Evolutionary conservation across 2,888 invertebrate species (phyloP).

Genomic region (Chironomus tentans): DNA sequence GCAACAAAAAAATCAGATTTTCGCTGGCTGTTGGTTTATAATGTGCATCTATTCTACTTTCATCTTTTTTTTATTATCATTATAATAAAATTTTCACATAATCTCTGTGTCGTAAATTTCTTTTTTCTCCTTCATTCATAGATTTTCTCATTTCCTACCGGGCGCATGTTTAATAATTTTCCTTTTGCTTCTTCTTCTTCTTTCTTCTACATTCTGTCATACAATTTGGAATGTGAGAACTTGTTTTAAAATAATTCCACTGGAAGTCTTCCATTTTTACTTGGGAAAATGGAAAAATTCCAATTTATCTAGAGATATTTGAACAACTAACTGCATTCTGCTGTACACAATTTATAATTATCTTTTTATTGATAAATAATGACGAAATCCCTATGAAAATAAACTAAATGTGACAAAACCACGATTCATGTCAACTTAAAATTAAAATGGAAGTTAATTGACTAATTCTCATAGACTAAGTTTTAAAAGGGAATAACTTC

Average conservation of each 20-base stretch:
- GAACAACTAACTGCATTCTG: no score
- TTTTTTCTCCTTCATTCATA: not conserved
- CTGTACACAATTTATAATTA: no score
- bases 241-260: not conserved
- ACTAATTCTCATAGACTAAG: no score
- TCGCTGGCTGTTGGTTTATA: not conserved
- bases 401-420: no score
- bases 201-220: not conserved
- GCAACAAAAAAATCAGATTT: not conserved
- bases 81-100: slow-evolving; percentile 25
- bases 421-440: no score
- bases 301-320: no score
- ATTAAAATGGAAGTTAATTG: no score
- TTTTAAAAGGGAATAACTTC: no score
- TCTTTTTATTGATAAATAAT: no score
- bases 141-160: not conserved
- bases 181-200: not conserved
- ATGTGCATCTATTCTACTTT: not conserved
- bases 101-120: slow-evolving; percentile 20
- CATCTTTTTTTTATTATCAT: slow-evolving; percentile 1
- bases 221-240: not conserved
- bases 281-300: no score
- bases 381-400: no score
- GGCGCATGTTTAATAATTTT: not conserved
- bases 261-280: no score